A percentile compares a stretch with the other conserved stretches of the same genome.
Evolutionary conservation across 2,797 vertebrate genomes (phyloP).

Genomic region (Ataeniobius toweri): DNA sequence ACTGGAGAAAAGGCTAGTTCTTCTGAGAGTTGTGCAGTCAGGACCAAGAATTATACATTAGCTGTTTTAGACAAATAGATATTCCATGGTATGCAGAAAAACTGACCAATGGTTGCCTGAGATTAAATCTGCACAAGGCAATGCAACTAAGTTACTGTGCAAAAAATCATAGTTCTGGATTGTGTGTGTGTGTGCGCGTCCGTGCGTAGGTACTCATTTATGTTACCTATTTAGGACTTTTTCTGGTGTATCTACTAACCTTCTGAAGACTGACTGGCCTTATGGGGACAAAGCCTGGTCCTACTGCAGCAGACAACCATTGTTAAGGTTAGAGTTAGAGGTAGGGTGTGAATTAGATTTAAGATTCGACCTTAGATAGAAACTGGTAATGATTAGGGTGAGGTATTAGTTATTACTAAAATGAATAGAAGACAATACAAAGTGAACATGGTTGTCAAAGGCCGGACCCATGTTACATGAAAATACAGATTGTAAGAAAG

Average conservation of each 20-base stretch:
- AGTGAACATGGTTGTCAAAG: neutral
- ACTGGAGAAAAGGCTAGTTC: neutral
- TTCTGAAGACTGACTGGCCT: neutral
- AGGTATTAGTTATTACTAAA: neutral
- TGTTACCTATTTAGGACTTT: neutral
- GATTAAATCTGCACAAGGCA: neutral
- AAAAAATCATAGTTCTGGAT: neutral
- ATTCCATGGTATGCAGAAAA: neutral
- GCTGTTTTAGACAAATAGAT: neutral
- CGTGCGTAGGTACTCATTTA: neutral
- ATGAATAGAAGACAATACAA: neutral
- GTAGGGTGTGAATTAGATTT: no score
- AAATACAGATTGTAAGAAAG: no score
- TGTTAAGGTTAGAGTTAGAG: no score
- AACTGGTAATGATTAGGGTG: no score
- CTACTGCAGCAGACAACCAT: no score
- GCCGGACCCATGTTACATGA: no score
- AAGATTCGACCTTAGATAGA: no score
- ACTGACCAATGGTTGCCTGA: neutral
- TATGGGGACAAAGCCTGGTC: neutral
- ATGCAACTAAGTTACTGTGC: no score
- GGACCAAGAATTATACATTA: neutral
- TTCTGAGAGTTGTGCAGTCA: neutral
- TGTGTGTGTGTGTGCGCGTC: no score
- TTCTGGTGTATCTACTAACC: neutral